phyloP scores from a whole-genome alignment of 2,113 vertebrate genomes.

The Nothoprocta perdicaria region DNA sequence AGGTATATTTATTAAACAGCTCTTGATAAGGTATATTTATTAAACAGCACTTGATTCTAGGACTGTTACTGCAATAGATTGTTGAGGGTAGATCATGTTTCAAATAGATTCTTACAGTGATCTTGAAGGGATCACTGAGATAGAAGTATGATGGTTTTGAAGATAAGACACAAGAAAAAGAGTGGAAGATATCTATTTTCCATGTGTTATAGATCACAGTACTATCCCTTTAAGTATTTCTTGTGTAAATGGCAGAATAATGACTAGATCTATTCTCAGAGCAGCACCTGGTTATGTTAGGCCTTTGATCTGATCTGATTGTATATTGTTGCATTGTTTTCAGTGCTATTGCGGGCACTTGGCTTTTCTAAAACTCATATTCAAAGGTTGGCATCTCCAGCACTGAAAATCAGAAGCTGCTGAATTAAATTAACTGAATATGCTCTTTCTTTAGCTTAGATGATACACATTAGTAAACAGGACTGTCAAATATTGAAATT shows the following conservation, averaged over 20 bases:
- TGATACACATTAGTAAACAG: neutral
- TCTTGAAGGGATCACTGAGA: neutral
- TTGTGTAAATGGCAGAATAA: neutral
- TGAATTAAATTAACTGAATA: neutral
- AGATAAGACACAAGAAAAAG: neutral
- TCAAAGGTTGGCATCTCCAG: neutral
- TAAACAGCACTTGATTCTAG: neutral
- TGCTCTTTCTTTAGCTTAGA: neutral
- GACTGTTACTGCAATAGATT: neutral
- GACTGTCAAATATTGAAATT: neutral
- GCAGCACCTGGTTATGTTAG: neutral
- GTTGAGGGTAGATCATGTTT: neutral
- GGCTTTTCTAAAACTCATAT: neutral
- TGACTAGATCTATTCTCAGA: neutral
- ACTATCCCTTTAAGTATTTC: neutral
- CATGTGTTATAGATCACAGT: accelerated
- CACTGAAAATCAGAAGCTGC: neutral
- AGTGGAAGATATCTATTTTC: neutral
- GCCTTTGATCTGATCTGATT: too few species aligned
- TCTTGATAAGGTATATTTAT: neutral
- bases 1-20: neutral
- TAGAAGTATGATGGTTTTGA: neutral
- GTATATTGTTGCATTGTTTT: neutral
- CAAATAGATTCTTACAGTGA: neutral
- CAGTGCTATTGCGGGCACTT: neutral